These are phyloP conservation scores for Conchocele bisecta DNA, from an alignment of 2,888 invertebrate species.

Conservation along the genomic window DNA sequence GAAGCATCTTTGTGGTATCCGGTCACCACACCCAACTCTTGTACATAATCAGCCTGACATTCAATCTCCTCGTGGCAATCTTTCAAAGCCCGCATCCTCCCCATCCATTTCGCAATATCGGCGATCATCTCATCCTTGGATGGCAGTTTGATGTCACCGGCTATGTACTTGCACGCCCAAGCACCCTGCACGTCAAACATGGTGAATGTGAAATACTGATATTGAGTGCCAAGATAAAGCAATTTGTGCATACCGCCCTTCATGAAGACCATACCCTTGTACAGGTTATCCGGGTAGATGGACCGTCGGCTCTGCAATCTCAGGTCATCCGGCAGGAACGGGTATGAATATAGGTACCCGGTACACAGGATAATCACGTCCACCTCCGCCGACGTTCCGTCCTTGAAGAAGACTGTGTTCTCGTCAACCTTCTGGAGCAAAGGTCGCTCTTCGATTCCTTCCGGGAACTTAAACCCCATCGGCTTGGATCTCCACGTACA, in stretches of 20 bases:
- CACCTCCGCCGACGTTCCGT: constrained; percentile 25
- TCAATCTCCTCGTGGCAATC: constrained; percentile 38
- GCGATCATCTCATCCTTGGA: not conserved
- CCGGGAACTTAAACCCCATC: constrained; percentile 41
- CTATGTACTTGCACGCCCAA: constrained; percentile 40
- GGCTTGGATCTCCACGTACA: constrained; percentile 27
- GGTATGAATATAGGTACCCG: constrained; percentile 36
- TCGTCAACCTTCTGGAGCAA: constrained; percentile 19
- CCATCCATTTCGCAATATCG: constrained; percentile 16
- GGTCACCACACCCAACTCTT: constrained; percentile 26
- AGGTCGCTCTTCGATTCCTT: constrained; percentile 46
- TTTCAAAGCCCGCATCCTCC: constrained; percentile 10
- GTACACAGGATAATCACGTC: constrained; percentile 44
- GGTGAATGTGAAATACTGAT: constrained; percentile 46
- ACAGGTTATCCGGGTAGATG: constrained; percentile 35
- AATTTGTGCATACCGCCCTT: constrained; percentile 42
- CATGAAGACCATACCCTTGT: constrained; percentile 45
- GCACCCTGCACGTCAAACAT: constrained; percentile 54
- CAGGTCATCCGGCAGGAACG: constrained; percentile 23
- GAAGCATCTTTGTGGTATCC: constrained; percentile 19
- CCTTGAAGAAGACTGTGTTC: constrained; percentile 36
- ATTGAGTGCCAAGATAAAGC: constrained; percentile 41
- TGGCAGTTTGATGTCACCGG: not conserved
- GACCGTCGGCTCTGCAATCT: constrained; percentile 4
- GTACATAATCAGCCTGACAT: constrained; percentile 42